phyloP scores from a whole-genome alignment of 2,113 vertebrate species.

The Toxotes chatareus region DNA sequence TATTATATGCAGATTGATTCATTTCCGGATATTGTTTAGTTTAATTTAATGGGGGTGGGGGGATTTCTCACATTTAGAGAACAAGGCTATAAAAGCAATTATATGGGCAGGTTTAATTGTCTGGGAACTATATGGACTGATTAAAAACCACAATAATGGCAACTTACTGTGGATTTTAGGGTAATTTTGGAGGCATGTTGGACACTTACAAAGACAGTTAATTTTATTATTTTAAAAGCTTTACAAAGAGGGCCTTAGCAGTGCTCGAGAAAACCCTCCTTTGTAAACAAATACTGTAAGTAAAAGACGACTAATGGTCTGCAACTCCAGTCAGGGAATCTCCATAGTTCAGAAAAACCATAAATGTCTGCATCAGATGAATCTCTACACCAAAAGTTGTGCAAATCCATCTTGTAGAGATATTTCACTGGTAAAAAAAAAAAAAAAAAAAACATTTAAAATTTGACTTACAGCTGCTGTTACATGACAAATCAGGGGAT shows the following conservation, averaged over 20 bases:
- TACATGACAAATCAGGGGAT: too few relatives aligned
- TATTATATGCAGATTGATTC: conserved; percentile 76
- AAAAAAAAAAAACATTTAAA: too few relatives aligned
- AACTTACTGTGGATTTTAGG: conserved; percentile 37
- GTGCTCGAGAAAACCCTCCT: background rate
- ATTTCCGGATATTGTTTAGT: conserved; percentile 64
- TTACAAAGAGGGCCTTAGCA: conserved; percentile 24
- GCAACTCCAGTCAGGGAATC: background rate
- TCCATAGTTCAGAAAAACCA: too few relatives aligned
- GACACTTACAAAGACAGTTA: conserved; percentile 45
- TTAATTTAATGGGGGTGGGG: conserved; percentile 65
- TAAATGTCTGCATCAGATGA: too few relatives aligned
- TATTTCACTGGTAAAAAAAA: too few relatives aligned
- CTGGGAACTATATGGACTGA: conserved; percentile 62
- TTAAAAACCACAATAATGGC: conserved; percentile 53
- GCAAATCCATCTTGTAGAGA: too few relatives aligned
- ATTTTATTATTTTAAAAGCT: conserved; percentile 43
- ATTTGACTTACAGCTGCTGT: too few relatives aligned
- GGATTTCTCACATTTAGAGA: conserved; percentile 42
- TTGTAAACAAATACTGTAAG: background rate
- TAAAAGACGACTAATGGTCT: background rate
- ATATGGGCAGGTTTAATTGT: conserved; percentile 60
- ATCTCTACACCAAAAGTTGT: too few relatives aligned
- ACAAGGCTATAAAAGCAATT: conserved; percentile 61
- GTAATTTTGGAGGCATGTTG: conserved; percentile 22